Evolutionary conservation across 2,888 invertebrate genomes (phyloP).

Genomic region (Lasius fuliginosus): DNA sequence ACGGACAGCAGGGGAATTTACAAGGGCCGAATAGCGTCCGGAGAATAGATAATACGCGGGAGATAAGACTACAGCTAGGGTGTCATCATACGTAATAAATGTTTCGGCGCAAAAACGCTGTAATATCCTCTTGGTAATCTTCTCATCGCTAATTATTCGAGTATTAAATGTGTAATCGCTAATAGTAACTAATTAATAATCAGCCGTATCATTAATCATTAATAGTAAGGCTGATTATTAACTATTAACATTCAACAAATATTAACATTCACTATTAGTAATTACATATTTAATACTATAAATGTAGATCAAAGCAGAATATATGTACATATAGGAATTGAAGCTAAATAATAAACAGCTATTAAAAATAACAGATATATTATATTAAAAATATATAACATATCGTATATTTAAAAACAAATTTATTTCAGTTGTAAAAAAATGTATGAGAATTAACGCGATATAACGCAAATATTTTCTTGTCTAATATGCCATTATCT

Average conservation of each 20-base stretch:
- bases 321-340: not conserved
- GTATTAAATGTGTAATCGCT: constrained; percentile 24
- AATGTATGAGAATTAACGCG: not conserved
- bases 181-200: not conserved
- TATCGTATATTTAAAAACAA: not conserved
- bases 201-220: not conserved
- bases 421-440: not conserved
- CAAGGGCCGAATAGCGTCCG: constrained; percentile 28
- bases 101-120: constrained; percentile 22
- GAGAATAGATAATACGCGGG: constrained; percentile 44
- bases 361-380: not conserved
- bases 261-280: not conserved
- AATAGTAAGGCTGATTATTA: not conserved
- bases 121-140: constrained; percentile 18
- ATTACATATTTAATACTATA: not conserved
- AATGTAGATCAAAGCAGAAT: not conserved
- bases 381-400: not conserved
- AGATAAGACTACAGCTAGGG: constrained; percentile 32
- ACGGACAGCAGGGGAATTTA: constrained; percentile 36
- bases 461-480: not conserved
- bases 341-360: not conserved
- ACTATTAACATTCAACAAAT: too few species aligned
- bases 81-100: constrained; percentile 48
- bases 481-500: not conserved
- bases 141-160: constrained; percentile 28